Evolutionary conservation across 2,797 vertebrate genomes (phyloP).

Genomic region (Tenualosa ilisha): DNA sequence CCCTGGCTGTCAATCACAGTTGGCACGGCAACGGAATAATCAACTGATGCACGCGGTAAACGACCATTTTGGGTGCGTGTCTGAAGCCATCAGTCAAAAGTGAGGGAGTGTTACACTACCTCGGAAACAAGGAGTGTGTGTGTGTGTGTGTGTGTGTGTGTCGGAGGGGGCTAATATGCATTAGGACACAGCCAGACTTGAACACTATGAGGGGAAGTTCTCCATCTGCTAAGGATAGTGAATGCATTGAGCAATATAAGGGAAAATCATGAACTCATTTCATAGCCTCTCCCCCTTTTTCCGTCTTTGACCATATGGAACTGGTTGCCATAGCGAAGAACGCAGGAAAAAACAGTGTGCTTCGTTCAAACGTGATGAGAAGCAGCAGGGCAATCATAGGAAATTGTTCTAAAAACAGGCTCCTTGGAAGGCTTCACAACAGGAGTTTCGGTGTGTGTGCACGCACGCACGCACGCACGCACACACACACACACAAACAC

Average conservation of each 20-base stretch:
- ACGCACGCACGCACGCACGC: neutral
- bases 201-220: neutral
- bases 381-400: constrained; percentile 23
- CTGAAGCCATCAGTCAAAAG: constrained; percentile 24
- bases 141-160: too few species aligned
- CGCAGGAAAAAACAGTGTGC: constrained; percentile 6
- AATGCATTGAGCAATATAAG: neutral
- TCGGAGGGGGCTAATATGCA: neutral
- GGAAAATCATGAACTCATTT: neutral
- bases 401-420: constrained; percentile 26
- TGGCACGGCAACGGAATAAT: constrained; percentile 17
- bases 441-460: neutral
- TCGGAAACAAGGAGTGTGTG: neutral
- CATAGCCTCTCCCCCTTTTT: neutral
- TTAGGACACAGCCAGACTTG: neutral
- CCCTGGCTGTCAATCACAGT: constrained; percentile 38
- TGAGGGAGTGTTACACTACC: neutral
- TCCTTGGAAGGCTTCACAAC: constrained; percentile 1
- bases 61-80: constrained; percentile 13
- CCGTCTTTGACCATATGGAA: constrained; percentile 30
- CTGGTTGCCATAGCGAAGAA: constrained; percentile 39
- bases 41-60: constrained; percentile 16
- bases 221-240: constrained; percentile 4
- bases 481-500: neutral
- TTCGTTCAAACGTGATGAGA: constrained; percentile 31